phyloP scores from a whole-genome alignment of 2,888 invertebrate species.

The Orthosia gothica region DNA sequence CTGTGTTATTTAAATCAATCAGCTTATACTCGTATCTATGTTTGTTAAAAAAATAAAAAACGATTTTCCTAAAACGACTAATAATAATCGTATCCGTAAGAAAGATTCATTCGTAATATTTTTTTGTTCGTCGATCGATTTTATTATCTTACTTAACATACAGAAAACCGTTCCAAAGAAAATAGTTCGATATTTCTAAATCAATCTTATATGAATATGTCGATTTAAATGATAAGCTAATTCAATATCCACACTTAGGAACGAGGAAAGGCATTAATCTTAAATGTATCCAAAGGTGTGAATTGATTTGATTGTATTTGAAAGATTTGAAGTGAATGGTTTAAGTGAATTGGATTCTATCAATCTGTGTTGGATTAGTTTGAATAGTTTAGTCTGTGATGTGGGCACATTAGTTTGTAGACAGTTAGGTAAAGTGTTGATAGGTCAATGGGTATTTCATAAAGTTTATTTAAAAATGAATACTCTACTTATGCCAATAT shows the following conservation, averaged over 20 bases:
- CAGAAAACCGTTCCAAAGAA: slow-evolving; percentile 11
- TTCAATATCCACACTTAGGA: slow-evolving; percentile 37
- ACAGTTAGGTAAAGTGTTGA: background rate
- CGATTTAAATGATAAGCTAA: slow-evolving; percentile 54
- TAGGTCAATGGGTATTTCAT: too few relatives aligned
- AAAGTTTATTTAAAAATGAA: too few relatives aligned
- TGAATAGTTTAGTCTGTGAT: slow-evolving; percentile 21
- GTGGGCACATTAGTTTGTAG: background rate
- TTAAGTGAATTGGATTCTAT: slow-evolving; percentile 32
- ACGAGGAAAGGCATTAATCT: slow-evolving; percentile 51
- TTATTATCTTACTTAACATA: background rate
- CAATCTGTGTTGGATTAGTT: slow-evolving; percentile 21
- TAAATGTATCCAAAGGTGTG: slow-evolving; percentile 50
- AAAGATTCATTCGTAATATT: background rate
- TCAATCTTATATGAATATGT: slow-evolving; percentile 45
- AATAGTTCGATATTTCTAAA: slow-evolving; percentile 24
- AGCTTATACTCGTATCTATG: too few relatives aligned
- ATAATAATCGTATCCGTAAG: too few relatives aligned
- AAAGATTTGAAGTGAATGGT: slow-evolving; percentile 47
- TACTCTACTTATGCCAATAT: background rate
- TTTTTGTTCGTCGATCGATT: background rate
- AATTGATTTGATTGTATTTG: too few relatives aligned
- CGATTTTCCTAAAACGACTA: too few relatives aligned
- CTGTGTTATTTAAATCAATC: too few relatives aligned
- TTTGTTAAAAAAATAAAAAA: too few relatives aligned